Percentiles rank a stretch among this genome's conserved stretches.
phyloP scores from a whole-genome alignment of 2,888 invertebrate genomes.

The Dilophus febrilis region DNA sequence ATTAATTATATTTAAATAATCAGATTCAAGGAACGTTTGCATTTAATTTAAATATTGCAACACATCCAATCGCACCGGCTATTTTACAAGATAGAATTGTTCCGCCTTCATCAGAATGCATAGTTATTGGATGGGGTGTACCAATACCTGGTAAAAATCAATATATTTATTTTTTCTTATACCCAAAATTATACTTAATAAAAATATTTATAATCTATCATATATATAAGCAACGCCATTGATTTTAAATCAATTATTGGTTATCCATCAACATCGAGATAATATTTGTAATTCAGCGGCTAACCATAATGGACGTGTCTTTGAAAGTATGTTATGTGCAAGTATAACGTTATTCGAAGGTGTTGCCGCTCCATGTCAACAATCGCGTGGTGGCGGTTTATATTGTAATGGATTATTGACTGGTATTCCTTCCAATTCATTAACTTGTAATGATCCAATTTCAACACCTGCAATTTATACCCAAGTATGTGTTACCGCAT shows the following conservation, averaged over 20 bases:
- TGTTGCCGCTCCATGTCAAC: constrained; percentile 1
- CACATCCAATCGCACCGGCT: constrained; percentile 6
- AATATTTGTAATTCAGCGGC: constrained; percentile 4
- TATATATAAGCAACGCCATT: background rate
- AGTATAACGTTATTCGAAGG: background rate
- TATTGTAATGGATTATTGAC: constrained; percentile 8
- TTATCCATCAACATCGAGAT: constrained; percentile 3
- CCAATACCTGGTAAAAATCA: background rate
- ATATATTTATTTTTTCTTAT: too few relatives aligned
- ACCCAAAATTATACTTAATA: too few relatives aligned
- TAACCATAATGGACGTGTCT: constrained; percentile 2
- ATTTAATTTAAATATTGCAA: constrained; percentile 2
- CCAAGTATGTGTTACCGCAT: too few relatives aligned
- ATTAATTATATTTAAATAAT: too few relatives aligned
- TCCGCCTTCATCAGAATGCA: constrained; percentile 4
- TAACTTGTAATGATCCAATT: constrained; percentile 3
- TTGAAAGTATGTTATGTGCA: constrained; percentile 7
- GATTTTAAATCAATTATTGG: too few relatives aligned
- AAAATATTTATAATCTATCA: too few relatives aligned
- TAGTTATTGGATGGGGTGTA: constrained; percentile 8
- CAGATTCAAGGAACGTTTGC: background rate
- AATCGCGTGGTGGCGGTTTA: constrained; percentile 7
- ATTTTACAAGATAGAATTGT: constrained; percentile 7
- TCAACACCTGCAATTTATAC: constrained; percentile 7
- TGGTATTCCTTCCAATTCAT: constrained; percentile 5